A percentile compares a stretch with the other conserved stretches of the same genome.
phyloP scores from a whole-genome alignment of 1,140 invertebrate species.

The Trachelipus rathkii region DNA sequence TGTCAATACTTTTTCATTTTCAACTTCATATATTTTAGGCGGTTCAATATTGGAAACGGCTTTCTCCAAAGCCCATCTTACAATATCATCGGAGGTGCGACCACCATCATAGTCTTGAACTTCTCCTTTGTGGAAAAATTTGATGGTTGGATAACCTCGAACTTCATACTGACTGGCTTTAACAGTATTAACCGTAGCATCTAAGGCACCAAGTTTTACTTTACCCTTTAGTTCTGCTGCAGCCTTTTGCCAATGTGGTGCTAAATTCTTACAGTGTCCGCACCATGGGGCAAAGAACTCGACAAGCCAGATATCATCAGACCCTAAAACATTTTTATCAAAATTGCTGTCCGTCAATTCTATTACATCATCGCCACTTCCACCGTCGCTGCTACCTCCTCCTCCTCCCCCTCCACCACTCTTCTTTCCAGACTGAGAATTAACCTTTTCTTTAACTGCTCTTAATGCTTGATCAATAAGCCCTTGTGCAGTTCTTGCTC shows the following conservation, averaged over 20 bases:
- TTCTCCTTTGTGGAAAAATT: conserved; percentile 67
- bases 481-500: conserved; percentile 74
- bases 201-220: conserved; percentile 89
- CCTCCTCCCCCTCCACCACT: conserved; percentile 44
- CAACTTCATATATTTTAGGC: conserved; percentile 58
- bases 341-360: conserved; percentile 94
- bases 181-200: conserved; percentile 84
- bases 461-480: conserved; percentile 78
- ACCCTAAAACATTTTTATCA: conserved; percentile 79
- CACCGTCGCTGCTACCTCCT: conserved; percentile 46
- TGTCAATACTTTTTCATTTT: conserved; percentile 61
- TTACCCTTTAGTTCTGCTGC: conserved; percentile 87
- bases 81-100: conserved; percentile 84
- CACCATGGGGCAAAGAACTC: conserved; percentile 98
- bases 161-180: conserved; percentile 76
- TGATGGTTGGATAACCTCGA: conserved; percentile 95
- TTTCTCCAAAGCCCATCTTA: conserved; percentile 83
- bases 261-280: conserved; percentile 92
- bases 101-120: conserved; percentile 69
- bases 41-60: conserved; percentile 77
- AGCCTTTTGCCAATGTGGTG: conserved; percentile 89
- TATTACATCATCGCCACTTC: conserved; percentile 68
- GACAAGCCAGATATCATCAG: conserved; percentile 90
- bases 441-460: conserved; percentile 65
- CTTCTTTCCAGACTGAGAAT: conserved; percentile 61